phyloP scores from a whole-genome alignment of 2,888 invertebrate species.

The Carcina quercana region DNA sequence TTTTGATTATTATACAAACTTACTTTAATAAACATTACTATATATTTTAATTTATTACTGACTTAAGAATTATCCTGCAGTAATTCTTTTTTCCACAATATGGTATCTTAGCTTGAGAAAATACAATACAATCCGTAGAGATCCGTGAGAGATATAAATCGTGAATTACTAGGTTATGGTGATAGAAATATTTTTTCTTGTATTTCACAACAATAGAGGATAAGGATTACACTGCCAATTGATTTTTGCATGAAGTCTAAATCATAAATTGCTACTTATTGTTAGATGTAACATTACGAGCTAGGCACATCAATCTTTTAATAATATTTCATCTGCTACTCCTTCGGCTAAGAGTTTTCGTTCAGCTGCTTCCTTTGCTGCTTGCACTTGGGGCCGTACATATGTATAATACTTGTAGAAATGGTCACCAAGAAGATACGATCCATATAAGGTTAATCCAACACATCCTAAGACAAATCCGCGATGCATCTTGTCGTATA shows the following conservation, averaged over 20 bases:
- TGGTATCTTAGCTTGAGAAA: too few relatives aligned
- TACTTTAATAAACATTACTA: too few relatives aligned
- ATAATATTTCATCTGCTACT: slow-evolving; percentile 44
- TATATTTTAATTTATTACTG: too few relatives aligned
- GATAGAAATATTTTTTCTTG: neutral
- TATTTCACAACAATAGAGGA: neutral
- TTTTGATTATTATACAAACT: too few relatives aligned
- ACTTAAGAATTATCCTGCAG: too few relatives aligned
- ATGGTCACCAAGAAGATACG: slow-evolving; percentile 43
- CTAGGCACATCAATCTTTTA: slow-evolving; percentile 23
- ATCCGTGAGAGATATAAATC: too few relatives aligned
- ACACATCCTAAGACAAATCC: slow-evolving; percentile 60
- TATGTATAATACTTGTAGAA: slow-evolving; percentile 57
- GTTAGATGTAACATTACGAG: slow-evolving; percentile 9
- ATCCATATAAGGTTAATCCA: slow-evolving; percentile 50
- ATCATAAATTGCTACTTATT: slow-evolving; percentile 10
- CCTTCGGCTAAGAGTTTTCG: slow-evolving; percentile 67
- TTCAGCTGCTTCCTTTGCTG: slow-evolving; percentile 47
- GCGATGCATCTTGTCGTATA: slow-evolving; percentile 66
- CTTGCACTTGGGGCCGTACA: slow-evolving; percentile 53
- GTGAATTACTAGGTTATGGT: neutral
- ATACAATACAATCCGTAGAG: too few relatives aligned
- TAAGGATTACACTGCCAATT: slow-evolving; percentile 3
- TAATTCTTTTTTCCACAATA: too few relatives aligned
- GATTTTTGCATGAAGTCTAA: neutral